Conservation (phyloP, 2,888 invertebrate species). For the Coleophora deauratella region DNA sequence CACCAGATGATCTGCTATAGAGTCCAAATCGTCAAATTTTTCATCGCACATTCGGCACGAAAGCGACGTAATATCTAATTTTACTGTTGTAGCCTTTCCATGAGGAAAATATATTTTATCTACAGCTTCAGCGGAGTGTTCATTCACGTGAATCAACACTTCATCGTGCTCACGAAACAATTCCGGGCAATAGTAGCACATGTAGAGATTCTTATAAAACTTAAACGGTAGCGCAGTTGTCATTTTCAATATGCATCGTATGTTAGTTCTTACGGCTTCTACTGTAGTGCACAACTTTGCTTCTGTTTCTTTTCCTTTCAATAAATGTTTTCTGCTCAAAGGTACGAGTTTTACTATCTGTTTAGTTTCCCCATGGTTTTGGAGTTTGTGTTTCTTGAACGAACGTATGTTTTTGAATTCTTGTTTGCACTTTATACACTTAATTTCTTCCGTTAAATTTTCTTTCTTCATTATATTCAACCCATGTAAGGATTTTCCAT, state of each 20-base stretch:
- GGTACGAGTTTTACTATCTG: background rate
- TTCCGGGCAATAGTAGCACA: slow-evolving; percentile 17
- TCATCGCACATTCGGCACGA: slow-evolving; percentile 17
- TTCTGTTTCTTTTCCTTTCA: background rate
- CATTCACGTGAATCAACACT: slow-evolving; percentile 13
- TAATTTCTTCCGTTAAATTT: slow-evolving; percentile 3
- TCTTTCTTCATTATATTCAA: no score
- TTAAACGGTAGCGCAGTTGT: slow-evolving; percentile 19
- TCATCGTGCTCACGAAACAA: slow-evolving; percentile 12
- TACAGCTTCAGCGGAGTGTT: slow-evolving; percentile 7
- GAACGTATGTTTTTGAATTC: background rate
- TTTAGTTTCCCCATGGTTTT: background rate
- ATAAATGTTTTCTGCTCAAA: no score
- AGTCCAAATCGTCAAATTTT: slow-evolving; percentile 14
- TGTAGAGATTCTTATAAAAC: slow-evolving; percentile 15
- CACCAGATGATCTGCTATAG: slow-evolving; percentile 17
- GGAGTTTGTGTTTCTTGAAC: background rate
- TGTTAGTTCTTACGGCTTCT: slow-evolving; percentile 11
- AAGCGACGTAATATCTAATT: slow-evolving; percentile 16
- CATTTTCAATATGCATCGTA: slow-evolving; percentile 16
- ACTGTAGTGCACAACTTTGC: slow-evolving; percentile 1
- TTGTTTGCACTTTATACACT: background rate
- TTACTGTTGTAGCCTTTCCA: slow-evolving; percentile 4
- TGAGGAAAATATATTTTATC: background rate
- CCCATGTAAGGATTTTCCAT: no score